phyloP scores from a whole-genome alignment of 2,888 invertebrate species.

The Stictocephala bisonia region DNA sequence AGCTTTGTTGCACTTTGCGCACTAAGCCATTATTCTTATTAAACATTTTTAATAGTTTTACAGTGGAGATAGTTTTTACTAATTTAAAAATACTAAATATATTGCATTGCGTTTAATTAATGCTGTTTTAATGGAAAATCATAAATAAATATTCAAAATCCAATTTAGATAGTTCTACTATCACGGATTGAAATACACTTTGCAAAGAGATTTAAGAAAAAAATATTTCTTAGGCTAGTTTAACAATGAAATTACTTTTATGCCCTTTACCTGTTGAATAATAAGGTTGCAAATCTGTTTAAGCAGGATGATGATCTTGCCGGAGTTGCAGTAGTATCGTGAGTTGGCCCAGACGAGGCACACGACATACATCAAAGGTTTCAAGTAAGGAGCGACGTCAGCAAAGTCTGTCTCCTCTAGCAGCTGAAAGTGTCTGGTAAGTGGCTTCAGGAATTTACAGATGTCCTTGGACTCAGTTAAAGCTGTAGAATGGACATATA shows the following conservation, averaged over 20 bases:
- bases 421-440: constrained; percentile 82
- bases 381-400: constrained; percentile 81
- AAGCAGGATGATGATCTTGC: constrained; percentile 87
- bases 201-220: too few species aligned
- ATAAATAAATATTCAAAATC: too few species aligned
- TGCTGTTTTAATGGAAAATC: too few species aligned
- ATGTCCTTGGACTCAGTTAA: constrained; percentile 93
- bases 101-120: too few species aligned
- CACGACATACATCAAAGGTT: constrained; percentile 86
- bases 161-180: not conserved
- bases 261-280: constrained; percentile 79
- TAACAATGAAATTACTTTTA: too few species aligned
- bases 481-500: constrained; percentile 73
- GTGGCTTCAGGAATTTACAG: constrained; percentile 83
- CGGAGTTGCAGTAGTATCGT: constrained; percentile 88
- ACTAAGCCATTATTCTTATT: too few species aligned
- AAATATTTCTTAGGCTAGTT: not conserved
- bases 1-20: too few species aligned
- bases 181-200: too few species aligned
- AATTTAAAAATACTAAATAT: too few species aligned
- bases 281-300: constrained; percentile 92
- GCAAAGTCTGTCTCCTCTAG: constrained; percentile 88
- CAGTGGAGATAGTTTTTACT: too few species aligned
- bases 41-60: too few species aligned
- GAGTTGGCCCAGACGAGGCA: constrained; percentile 93